A percentile compares a stretch with the other conserved stretches of the same genome.
phyloP scores from a whole-genome alignment of 2,113 vertebrate genomes.

The Elgaria multicarinata region DNA sequence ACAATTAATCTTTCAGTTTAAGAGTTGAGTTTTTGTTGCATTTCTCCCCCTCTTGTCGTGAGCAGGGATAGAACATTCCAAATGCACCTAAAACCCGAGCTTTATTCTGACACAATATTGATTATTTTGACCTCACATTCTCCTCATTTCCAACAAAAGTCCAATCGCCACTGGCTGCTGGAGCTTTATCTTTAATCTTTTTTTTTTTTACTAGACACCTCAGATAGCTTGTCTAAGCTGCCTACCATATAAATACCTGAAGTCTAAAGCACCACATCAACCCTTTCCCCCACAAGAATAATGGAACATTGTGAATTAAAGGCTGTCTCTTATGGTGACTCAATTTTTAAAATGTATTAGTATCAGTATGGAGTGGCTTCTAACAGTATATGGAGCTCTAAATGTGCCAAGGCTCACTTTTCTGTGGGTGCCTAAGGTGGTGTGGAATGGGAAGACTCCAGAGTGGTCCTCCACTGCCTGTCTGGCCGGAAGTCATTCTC shows the following conservation, averaged over 20 bases:
- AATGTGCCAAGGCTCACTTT: no score
- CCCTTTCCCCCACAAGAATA: neutral
- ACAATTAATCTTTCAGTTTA: slow-evolving; percentile 69
- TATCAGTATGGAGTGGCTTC: neutral
- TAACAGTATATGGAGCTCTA: neutral
- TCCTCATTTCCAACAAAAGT: neutral
- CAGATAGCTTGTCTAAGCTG: slow-evolving; percentile 14
- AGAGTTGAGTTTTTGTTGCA: slow-evolving; percentile 41
- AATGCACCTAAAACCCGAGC: slow-evolving; percentile 35
- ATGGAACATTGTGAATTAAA: neutral
- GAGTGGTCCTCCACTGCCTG: no score
- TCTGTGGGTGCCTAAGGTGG: no score
- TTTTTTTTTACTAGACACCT: slow-evolving; percentile 7
- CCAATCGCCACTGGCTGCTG: slow-evolving; percentile 14
- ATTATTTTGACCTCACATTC: slow-evolving; percentile 57
- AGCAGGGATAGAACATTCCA: slow-evolving; percentile 43
- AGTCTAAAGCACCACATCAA: neutral
- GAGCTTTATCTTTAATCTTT: slow-evolving; percentile 23
- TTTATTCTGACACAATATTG: slow-evolving; percentile 44
- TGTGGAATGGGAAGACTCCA: neutral
- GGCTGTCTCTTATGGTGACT: neutral
- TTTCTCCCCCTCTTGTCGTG: slow-evolving; percentile 47
- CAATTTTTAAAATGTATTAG: neutral
- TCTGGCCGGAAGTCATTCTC: no score
- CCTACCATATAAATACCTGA: neutral